These are phyloP conservation scores for Andrena minutula DNA, from an alignment of 2,888 invertebrate genomes.

Conservation along the genomic window DNA sequence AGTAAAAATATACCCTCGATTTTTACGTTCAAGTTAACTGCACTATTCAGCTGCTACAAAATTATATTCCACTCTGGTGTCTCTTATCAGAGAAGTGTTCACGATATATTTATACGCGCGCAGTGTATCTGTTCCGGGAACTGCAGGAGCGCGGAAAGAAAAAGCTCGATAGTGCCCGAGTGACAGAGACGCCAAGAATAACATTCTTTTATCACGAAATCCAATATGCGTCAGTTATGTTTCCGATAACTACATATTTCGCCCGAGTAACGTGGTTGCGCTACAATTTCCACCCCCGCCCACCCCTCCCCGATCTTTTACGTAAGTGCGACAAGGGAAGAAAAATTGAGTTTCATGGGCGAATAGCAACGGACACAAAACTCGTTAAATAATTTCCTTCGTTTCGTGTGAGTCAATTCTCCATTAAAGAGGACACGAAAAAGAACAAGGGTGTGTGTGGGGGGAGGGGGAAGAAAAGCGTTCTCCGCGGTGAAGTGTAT, in stretches of 20 bases:
- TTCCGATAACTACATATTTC: slow-evolving; percentile 19
- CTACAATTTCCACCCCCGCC: not conserved
- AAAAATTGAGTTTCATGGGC: not conserved
- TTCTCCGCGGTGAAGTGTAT: not conserved
- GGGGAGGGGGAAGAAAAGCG: not conserved
- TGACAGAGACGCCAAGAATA: slow-evolving; percentile 21
- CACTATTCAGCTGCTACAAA: not conserved
- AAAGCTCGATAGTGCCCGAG: slow-evolving; percentile 24
- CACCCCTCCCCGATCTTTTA: not conserved
- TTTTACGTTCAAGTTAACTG: not conserved
- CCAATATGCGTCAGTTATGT: slow-evolving; percentile 7
- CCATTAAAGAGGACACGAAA: not conserved
- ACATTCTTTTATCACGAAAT: slow-evolving; percentile 25
- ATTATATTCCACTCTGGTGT: not conserved
- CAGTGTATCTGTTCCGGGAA: not conserved
- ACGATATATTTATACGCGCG: slow-evolving; percentile 7
- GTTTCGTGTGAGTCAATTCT: not conserved
- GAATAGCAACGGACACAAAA: not conserved
- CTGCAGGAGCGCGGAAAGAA: not conserved
- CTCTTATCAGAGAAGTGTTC: not conserved
- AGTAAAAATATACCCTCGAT: not conserved
- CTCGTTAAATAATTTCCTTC: not conserved
- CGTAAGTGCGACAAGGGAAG: not conserved
- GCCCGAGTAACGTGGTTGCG: not conserved
- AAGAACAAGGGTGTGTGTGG: too few relatives aligned